Evolutionary conservation across 2,888 invertebrate species (phyloP).

Genomic region (Lithosia quadra): DNA sequence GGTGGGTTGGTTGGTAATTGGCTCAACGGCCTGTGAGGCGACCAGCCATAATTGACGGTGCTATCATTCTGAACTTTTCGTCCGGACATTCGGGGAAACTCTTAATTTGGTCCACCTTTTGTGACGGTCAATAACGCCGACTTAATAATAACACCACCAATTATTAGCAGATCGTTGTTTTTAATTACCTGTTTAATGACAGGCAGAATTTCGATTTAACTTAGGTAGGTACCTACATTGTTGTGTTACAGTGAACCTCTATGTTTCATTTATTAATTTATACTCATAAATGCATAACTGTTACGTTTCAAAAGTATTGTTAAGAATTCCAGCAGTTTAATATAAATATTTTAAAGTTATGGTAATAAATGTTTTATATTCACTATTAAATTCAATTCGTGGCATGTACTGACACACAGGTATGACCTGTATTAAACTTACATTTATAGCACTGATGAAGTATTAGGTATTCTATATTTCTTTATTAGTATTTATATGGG

Average conservation of each 20-base stretch:
- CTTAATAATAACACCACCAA: slow-evolving; percentile 80
- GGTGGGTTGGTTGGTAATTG: slow-evolving; percentile 79
- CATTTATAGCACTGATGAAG: too few relatives aligned
- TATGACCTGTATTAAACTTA: neutral
- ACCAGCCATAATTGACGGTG: slow-evolving; percentile 82
- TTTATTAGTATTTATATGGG: too few relatives aligned
- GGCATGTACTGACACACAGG: neutral
- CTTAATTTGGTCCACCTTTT: slow-evolving; percentile 86
- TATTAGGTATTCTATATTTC: too few relatives aligned
- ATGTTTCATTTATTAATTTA: neutral
- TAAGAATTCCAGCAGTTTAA: slow-evolving; percentile 29
- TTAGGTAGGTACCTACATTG: too few relatives aligned
- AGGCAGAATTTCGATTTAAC: slow-evolving; percentile 53
- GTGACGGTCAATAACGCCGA: slow-evolving; percentile 83
- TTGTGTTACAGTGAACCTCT: slow-evolving; percentile 8
- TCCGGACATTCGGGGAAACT: slow-evolving; percentile 84
- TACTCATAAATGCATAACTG: neutral
- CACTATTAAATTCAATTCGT: slow-evolving; percentile 28
- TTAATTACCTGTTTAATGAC: slow-evolving; percentile 74
- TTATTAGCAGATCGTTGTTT: slow-evolving; percentile 82
- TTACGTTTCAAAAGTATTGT: neutral
- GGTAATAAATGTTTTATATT: slow-evolving; percentile 23
- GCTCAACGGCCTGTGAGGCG: slow-evolving; percentile 72
- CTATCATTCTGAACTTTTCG: slow-evolving; percentile 84
- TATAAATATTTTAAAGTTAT: slow-evolving; percentile 30